Conservation (phyloP, 2,113 vertebrate species). For the Odobenus rosmarus region DNA sequence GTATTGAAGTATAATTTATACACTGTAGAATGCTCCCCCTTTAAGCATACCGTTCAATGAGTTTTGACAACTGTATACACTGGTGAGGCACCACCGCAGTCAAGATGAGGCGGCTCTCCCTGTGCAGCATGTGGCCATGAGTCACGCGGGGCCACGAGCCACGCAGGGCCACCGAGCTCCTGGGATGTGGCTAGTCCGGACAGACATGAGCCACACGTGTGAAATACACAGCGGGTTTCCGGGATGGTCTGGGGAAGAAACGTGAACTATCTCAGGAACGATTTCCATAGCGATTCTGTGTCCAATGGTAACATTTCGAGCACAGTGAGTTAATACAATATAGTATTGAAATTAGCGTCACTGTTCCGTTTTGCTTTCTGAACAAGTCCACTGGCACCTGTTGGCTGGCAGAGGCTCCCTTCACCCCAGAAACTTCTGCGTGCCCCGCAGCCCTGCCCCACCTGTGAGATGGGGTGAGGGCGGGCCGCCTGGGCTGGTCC, state of each 20-base stretch:
- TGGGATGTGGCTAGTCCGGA: accelerated
- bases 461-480: not conserved
- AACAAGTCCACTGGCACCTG: not conserved
- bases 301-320: not conserved
- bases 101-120: accelerated
- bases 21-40: not conserved
- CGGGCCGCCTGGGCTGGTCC: accelerated
- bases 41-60: accelerated
- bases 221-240: accelerated
- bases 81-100: accelerated
- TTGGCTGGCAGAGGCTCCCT: not conserved
- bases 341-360: not conserved
- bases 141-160: not conserved
- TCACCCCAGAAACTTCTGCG: accelerated
- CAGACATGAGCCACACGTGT: accelerated
- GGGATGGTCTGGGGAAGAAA: not conserved
- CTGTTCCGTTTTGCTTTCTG: not conserved
- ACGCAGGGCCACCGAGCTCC: accelerated
- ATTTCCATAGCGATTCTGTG: accelerated
- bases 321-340: no score
- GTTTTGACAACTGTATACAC: not conserved
- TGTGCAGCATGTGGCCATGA: accelerated
- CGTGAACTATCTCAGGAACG: accelerated
- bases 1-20: not conserved
- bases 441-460: no score